Evolutionary conservation across 2,888 invertebrate genomes (phyloP).

Genomic region (Drosophila antonietae): DNA sequence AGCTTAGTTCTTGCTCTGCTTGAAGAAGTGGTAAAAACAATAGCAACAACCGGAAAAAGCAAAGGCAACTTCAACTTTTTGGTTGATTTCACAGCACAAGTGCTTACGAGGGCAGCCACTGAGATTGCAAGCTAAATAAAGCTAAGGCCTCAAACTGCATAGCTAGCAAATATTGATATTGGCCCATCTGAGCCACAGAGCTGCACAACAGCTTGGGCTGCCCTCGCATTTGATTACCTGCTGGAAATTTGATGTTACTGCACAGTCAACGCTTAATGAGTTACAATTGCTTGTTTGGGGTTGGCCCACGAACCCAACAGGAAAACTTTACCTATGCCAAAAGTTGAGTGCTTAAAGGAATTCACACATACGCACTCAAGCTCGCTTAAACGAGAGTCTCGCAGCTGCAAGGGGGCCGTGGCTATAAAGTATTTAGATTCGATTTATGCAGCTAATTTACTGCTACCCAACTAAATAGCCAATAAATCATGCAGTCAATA

Average conservation of each 20-base stretch:
- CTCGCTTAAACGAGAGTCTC: background rate
- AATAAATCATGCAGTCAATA: slow-evolving; percentile 74
- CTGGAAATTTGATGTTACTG: slow-evolving; percentile 53
- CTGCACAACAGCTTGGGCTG: background rate
- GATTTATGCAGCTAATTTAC: slow-evolving; percentile 71
- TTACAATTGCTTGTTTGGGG: slow-evolving; percentile 72
- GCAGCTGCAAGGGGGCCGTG: background rate
- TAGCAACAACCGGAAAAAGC: slow-evolving; percentile 33
- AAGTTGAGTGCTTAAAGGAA: slow-evolving; percentile 69
- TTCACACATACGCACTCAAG: slow-evolving; percentile 1
- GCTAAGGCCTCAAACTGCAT: background rate
- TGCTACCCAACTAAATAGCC: slow-evolving; percentile 69
- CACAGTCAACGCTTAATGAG: slow-evolving; percentile 73
- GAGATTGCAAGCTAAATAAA: background rate
- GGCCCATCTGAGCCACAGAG: too few relatives aligned
- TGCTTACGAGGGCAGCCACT: slow-evolving; percentile 5
- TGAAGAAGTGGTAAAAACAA: slow-evolving; percentile 39
- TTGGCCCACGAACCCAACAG: slow-evolving; percentile 12
- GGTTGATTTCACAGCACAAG: slow-evolving; percentile 38
- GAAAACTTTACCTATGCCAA: slow-evolving; percentile 64
- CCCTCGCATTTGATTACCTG: slow-evolving; percentile 37
- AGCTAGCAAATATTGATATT: background rate
- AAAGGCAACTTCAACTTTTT: slow-evolving; percentile 43
- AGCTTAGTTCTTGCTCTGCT: slow-evolving; percentile 31
- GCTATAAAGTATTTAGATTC: slow-evolving; percentile 56